phyloP scores from a whole-genome alignment of 2,113 vertebrate genomes.

The Equus przewalskii region DNA sequence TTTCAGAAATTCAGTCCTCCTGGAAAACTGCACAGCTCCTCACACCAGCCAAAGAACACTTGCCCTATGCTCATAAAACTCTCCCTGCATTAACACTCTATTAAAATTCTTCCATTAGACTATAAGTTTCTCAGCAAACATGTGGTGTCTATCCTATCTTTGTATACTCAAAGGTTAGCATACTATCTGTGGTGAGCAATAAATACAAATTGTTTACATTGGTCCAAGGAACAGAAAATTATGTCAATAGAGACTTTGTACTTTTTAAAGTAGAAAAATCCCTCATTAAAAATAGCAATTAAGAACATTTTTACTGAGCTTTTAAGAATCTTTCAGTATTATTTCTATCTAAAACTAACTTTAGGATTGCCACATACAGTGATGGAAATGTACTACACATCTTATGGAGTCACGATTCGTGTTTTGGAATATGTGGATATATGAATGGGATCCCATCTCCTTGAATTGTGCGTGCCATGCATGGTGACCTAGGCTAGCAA shows the following conservation, averaged over 20 bases:
- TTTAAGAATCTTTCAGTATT: not conserved
- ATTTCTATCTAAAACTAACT: not conserved
- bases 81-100: not conserved
- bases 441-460: not conserved
- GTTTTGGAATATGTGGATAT: not conserved
- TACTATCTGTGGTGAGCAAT: not conserved
- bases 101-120: not conserved
- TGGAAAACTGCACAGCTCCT: not conserved
- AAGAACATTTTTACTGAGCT: not conserved
- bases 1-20: not conserved
- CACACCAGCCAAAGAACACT: not conserved
- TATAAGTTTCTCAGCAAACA: fast-evolving
- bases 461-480: not conserved
- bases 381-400: not conserved
- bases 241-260: not conserved
- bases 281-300: not conserved
- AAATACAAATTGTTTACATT: not conserved
- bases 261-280: not conserved
- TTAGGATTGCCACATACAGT: not conserved
- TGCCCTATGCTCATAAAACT: not conserved
- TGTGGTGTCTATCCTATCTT: not conserved
- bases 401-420: not conserved
- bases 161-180: not conserved
- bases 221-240: not conserved
- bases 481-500: not conserved